Percentiles rank a stretch among this genome's conserved stretches.
Evolutionary conservation across 35 echinoderm and acorn worm genomes (phyloP).

Genomic region (Holothuria glaberrima): DNA sequence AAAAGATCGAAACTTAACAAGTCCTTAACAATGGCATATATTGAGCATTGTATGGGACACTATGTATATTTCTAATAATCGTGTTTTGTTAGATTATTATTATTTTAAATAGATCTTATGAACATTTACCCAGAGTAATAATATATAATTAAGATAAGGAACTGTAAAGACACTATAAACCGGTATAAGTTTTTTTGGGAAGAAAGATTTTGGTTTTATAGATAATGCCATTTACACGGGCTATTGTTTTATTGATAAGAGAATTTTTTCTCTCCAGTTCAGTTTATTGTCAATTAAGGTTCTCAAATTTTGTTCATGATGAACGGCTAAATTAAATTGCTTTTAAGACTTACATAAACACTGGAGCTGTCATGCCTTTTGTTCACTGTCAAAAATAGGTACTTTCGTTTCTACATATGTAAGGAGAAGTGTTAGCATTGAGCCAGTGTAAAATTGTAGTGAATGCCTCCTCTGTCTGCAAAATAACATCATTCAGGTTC

Average conservation of each 20-base stretch:
- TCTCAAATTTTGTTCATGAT: not conserved
- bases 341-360: not conserved
- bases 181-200: not conserved
- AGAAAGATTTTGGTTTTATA: conserved; percentile 7
- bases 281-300: conserved; percentile 27
- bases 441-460: not conserved
- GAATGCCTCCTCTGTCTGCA: not conserved
- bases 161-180: not conserved
- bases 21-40: too few relatives aligned
- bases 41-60: conserved; percentile 1
- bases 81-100: not conserved
- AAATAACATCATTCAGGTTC: not conserved
- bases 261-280: not conserved
- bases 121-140: not conserved
- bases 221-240: not conserved
- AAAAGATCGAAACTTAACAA: too few relatives aligned
- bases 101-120: conserved; percentile 6
- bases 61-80: not conserved
- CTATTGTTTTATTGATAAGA: conserved; percentile 2
- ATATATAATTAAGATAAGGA: not conserved
- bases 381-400: not conserved
- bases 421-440: conserved; percentile 17
- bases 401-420: not conserved
- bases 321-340: not conserved
- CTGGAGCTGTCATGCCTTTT: not conserved